Evolutionary conservation across 2,888 invertebrate genomes (phyloP).

Genomic region (Notodonta ziczac): DNA sequence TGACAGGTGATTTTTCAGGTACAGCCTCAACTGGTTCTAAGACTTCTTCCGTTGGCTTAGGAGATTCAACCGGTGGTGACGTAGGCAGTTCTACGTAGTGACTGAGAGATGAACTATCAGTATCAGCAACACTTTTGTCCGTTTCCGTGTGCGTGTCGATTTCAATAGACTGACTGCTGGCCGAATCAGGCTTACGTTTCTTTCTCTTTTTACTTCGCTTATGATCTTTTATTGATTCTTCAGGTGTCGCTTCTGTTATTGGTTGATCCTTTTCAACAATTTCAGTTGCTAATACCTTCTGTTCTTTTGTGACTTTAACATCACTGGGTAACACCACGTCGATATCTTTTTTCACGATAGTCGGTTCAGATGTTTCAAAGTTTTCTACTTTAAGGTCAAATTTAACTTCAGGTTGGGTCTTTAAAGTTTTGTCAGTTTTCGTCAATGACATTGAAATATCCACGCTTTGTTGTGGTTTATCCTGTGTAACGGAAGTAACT

Average conservation of each 20-base stretch:
- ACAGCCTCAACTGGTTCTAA: constrained; percentile 31
- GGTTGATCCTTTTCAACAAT: constrained; percentile 67
- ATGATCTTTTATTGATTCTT: constrained; percentile 61
- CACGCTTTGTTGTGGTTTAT: constrained; percentile 54
- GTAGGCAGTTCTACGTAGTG: constrained; percentile 72
- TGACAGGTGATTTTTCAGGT: constrained; percentile 2
- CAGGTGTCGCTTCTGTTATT: constrained; percentile 35
- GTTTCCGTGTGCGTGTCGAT: constrained; percentile 56
- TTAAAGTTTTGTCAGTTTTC: constrained; percentile 52
- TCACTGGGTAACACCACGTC: constrained; percentile 64
- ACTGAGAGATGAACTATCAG: constrained; percentile 73
- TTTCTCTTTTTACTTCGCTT: constrained; percentile 87
- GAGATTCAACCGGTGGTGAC: constrained; percentile 79
- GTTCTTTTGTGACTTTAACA: constrained; percentile 54
- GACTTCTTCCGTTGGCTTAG: constrained; percentile 61
- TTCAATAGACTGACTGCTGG: constrained; percentile 55
- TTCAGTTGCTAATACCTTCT: constrained; percentile 41
- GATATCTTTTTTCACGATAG: constrained; percentile 68
- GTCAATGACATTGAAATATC: constrained; percentile 69
- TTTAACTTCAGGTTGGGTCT: constrained; percentile 61
- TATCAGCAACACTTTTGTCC: constrained; percentile 66
- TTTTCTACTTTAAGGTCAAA: constrained; percentile 67
- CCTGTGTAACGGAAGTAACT: constrained; percentile 18
- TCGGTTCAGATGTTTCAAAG: constrained; percentile 51
- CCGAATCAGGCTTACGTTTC: constrained; percentile 82